Conservation (phyloP, 2,797 vertebrate genomes). For the Craterocephalus amniculus region DNA sequence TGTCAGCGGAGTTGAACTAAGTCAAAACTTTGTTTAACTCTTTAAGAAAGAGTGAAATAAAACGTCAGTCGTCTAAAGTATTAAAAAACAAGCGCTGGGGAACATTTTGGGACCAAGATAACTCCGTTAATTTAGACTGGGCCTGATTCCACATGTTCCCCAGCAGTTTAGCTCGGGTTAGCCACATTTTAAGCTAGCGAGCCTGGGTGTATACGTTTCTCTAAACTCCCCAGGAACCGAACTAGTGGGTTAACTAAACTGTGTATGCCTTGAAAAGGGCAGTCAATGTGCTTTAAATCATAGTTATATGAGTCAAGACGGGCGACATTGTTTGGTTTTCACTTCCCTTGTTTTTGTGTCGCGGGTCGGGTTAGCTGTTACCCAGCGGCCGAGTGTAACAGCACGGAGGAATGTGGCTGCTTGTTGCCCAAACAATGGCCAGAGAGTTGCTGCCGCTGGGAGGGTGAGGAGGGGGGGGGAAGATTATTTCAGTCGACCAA, state of each 20-base stretch:
- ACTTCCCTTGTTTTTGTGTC: background rate
- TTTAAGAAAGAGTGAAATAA: slow-evolving; percentile 2
- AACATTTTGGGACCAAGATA: accelerated
- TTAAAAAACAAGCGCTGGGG: accelerated
- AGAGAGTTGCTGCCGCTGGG: slow-evolving; percentile 46
- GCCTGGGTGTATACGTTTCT: slow-evolving; percentile 49
- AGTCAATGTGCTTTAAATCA: background rate
- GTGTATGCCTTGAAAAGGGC: background rate
- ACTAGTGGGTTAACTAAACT: background rate
- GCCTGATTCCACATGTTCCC: slow-evolving; percentile 67
- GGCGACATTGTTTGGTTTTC: background rate
- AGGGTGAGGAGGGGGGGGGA: slow-evolving; percentile 3
- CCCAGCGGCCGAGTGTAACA: slow-evolving; percentile 62
- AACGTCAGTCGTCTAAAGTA: background rate
- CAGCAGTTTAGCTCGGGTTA: slow-evolving; percentile 68
- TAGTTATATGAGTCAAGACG: background rate
- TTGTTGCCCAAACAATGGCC: slow-evolving; percentile 82
- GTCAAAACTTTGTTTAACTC: slow-evolving; percentile 69
- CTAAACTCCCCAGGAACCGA: slow-evolving; percentile 52
- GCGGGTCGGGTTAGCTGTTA: slow-evolving; percentile 32
- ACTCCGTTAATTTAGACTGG: background rate
- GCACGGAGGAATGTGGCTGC: slow-evolving; percentile 77
- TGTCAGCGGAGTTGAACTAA: slow-evolving; percentile 49
- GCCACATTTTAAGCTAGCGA: slow-evolving; percentile 74
- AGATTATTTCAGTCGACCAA: slow-evolving; percentile 43